phyloP scores from a whole-genome alignment of 2,888 invertebrate genomes.

The Caenorhabditis virilis region DNA sequence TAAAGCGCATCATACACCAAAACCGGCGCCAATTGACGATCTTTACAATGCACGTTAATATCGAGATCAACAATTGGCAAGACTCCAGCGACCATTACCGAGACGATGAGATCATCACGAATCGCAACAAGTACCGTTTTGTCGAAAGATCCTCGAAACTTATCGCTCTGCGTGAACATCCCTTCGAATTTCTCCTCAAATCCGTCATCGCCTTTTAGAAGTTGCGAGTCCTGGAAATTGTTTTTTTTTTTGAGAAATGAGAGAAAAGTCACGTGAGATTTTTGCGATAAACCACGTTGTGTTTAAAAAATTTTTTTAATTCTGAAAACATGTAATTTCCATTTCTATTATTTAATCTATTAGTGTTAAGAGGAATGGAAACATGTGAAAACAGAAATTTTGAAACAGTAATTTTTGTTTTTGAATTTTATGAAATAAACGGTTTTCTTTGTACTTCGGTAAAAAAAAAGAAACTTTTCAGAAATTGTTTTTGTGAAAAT shows the following conservation, averaged over 20 bases:
- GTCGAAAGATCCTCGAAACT: conserved; percentile 9
- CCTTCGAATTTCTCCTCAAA: conserved; percentile 21
- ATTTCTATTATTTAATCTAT: too few species aligned
- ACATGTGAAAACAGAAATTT: too few species aligned
- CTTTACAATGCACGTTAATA: background rate
- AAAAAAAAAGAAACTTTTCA: too few species aligned
- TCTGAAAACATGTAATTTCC: too few species aligned
- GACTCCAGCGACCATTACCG: conserved; percentile 23
- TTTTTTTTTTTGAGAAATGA: background rate
- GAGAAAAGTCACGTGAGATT: too few species aligned
- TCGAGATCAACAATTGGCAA: conserved; percentile 25
- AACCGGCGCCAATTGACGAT: background rate
- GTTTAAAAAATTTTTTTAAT: too few species aligned
- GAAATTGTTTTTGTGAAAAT: too few species aligned
- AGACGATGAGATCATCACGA: conserved; percentile 11
- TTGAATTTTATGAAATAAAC: too few species aligned
- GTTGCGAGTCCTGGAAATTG: conserved; percentile 17
- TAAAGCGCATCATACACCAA: conserved; percentile 5
- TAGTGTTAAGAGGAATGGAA: too few species aligned
- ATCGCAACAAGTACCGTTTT: conserved; percentile 22
- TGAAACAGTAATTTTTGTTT: too few species aligned
- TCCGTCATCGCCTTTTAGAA: conserved; percentile 25
- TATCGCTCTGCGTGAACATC: conserved; percentile 5
- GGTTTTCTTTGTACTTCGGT: too few species aligned
- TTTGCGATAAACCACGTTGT: too few species aligned